phyloP scores from a whole-genome alignment of 92 coral and sea anemone species.

The Epizoanthus illoricatus region DNA sequence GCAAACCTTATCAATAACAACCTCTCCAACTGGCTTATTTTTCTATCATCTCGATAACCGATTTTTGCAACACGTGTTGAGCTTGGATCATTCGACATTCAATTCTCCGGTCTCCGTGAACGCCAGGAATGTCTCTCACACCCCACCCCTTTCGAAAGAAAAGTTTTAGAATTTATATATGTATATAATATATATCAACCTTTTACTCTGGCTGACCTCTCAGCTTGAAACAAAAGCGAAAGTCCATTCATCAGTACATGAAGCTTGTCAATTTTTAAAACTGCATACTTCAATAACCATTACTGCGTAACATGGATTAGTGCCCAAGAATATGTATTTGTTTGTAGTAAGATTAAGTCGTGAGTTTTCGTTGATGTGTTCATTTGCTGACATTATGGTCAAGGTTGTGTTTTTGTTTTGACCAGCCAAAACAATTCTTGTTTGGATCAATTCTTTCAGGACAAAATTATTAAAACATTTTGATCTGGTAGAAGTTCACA shows the following conservation, averaged over 20 bases:
- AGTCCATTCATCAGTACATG: too few relatives aligned
- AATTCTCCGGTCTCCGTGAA: conserved; percentile 1
- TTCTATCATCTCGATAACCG: neutral
- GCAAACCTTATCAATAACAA: conserved; percentile 16
- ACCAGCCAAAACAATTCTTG: neutral
- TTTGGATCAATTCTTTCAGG: neutral
- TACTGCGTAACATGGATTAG: neutral
- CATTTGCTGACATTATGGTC: neutral
- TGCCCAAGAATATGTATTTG: neutral
- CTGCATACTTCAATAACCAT: neutral
- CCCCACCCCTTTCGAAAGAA: conserved; percentile 38
- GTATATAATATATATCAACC: neutral
- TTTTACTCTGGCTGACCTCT: neutral
- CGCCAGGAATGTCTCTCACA: neutral
- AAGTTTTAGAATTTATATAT: neutral
- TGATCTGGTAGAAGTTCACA: neutral
- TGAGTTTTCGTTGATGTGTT: neutral
- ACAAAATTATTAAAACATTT: neutral
- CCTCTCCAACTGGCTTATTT: conserved; percentile 3
- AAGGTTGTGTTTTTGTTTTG: conserved; percentile 1
- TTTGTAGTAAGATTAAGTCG: neutral
- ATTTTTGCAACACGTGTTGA: conserved; percentile 26
- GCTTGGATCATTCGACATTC: neutral
- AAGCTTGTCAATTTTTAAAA: neutral
- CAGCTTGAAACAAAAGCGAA: neutral